Conservation (phyloP, 2,888 invertebrate genomes). For the Drosophila cracens region DNA sequence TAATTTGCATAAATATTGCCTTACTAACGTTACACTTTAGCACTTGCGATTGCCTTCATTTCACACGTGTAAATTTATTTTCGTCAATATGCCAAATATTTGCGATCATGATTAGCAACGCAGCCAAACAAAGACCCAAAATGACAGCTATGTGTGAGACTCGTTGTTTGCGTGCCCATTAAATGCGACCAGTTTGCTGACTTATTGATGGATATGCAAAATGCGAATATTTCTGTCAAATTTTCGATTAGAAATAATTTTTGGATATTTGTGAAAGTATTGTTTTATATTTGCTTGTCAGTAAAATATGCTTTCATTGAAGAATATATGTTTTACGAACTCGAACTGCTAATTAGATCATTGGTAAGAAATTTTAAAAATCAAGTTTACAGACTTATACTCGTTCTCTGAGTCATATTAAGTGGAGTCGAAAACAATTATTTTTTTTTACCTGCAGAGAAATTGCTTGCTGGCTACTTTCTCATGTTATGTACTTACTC, state of each 20-base stretch:
- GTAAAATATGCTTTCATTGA: not conserved
- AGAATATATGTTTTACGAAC: not conserved
- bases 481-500: not conserved
- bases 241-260: slow-evolving; percentile 6
- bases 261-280: slow-evolving; percentile 14
- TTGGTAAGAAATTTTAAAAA: not conserved
- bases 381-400: not conserved
- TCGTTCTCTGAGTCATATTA: not conserved
- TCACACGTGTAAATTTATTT: slow-evolving; percentile 13
- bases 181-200: slow-evolving; percentile 18
- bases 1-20: slow-evolving; percentile 25
- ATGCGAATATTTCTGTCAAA: slow-evolving; percentile 6
- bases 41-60: slow-evolving; percentile 51
- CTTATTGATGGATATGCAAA: slow-evolving; percentile 32
- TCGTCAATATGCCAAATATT: slow-evolving; percentile 50
- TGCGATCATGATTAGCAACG: slow-evolving; percentile 51
- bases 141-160: slow-evolving; percentile 22
- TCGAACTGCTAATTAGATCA: not conserved
- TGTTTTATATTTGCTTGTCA: not conserved
- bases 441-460: not conserved
- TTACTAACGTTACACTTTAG: slow-evolving; percentile 58
- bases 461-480: slow-evolving; percentile 3
- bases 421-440: not conserved
- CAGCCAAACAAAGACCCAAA: slow-evolving; percentile 20
- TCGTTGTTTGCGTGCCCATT: slow-evolving; percentile 30